Conservation (phyloP, 1,140 invertebrate species). For the Ostrea denselamellosa region DNA sequence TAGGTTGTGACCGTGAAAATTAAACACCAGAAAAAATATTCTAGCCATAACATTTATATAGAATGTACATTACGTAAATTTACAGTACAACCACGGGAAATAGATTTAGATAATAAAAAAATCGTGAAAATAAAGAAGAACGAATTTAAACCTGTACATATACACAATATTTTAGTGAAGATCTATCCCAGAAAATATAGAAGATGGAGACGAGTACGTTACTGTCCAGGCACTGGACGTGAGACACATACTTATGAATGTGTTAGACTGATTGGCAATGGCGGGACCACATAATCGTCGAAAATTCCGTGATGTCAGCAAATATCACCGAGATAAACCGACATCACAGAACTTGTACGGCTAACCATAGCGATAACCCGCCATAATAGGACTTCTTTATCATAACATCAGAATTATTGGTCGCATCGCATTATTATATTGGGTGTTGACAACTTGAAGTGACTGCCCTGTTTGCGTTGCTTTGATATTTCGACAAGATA, state of each 20-base stretch:
- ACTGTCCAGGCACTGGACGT: not conserved
- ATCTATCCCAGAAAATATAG: not conserved
- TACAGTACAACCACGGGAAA: no score
- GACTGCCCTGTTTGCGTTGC: conserved; percentile 30
- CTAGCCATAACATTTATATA: no score
- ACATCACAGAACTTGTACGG: conserved; percentile 3
- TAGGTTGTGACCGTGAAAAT: no score
- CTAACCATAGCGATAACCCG: conserved; percentile 1
- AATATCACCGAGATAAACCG: conserved; percentile 21
- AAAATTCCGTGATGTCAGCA: conserved; percentile 31
- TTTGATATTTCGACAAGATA: conserved; percentile 40
- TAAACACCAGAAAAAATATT: no score
- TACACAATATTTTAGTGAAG: no score
- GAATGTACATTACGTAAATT: no score
- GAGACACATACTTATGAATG: not conserved
- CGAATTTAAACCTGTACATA: no score
- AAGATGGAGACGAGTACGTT: not conserved
- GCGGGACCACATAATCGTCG: conserved; percentile 4
- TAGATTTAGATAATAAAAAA: no score
- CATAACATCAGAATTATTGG: conserved; percentile 39
- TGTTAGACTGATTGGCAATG: conserved; percentile 2
- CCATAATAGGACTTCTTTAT: conserved; percentile 14
- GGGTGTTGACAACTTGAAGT: conserved; percentile 39
- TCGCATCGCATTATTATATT: conserved; percentile 38
- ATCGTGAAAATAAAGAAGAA: no score